Evolutionary conservation across 1,140 invertebrate genomes (phyloP).

Genomic region (Meloidogyne floridensis): DNA sequence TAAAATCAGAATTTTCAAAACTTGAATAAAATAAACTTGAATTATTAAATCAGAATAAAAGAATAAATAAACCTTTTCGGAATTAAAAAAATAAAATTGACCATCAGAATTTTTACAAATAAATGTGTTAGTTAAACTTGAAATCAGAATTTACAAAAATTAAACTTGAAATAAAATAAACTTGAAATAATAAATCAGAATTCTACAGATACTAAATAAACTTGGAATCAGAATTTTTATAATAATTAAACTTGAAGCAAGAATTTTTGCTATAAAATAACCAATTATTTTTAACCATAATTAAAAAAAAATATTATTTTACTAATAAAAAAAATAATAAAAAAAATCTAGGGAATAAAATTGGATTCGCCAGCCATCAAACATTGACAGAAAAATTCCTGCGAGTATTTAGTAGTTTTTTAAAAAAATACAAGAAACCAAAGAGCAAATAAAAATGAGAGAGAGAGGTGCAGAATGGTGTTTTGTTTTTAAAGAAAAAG

Average conservation of each 20-base stretch:
- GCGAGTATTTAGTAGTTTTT: background rate
- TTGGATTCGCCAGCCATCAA: background rate
- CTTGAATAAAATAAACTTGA: too few relatives aligned
- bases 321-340: background rate
- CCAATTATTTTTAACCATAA: background rate
- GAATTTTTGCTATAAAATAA: too few relatives aligned
- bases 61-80: too few relatives aligned
- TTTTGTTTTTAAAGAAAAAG: background rate
- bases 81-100: background rate
- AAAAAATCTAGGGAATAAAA: background rate
- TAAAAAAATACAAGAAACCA: background rate
- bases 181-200: too few relatives aligned
- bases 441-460: constrained; percentile 2
- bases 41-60: too few relatives aligned
- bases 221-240: background rate
- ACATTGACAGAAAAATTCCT: background rate
- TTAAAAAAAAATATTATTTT: background rate
- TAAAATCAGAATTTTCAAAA: too few relatives aligned
- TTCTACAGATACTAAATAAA: background rate
- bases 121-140: too few relatives aligned
- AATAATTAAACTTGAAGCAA: background rate
- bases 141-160: too few relatives aligned
- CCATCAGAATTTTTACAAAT: background rate
- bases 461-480: background rate
- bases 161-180: too few relatives aligned